These are phyloP conservation scores for Platycheirus albimanus DNA, from an alignment of 2,888 invertebrate species.

Conservation along the genomic window DNA sequence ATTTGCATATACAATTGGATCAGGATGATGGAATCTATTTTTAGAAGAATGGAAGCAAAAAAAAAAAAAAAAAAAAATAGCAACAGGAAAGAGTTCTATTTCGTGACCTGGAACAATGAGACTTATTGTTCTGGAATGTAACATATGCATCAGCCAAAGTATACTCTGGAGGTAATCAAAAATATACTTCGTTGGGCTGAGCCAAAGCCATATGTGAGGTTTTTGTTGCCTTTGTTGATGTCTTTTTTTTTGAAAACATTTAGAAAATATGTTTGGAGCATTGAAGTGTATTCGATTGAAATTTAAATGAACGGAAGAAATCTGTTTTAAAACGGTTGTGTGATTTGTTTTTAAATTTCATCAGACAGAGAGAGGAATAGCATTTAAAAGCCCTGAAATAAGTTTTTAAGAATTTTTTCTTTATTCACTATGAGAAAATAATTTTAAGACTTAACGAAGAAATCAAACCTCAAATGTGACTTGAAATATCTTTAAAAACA, in stretches of 20 bases:
- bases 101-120: constrained; percentile 52
- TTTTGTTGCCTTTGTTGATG: background rate
- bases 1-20: constrained; percentile 19
- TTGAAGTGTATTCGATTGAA: background rate
- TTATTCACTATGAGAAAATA: no score
- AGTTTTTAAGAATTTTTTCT: no score
- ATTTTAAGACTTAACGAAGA: no score
- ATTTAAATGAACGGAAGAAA: background rate
- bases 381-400: no score
- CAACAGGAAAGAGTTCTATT: constrained; percentile 40
- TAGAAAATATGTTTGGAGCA: background rate
- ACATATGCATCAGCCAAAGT: constrained; percentile 23
- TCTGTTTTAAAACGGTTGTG: no score
- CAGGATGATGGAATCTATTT: constrained; percentile 60
- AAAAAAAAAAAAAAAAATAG: constrained; percentile 6
- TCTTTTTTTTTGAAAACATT: background rate
- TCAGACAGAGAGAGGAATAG: no score
- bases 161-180: constrained; percentile 12
- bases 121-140: constrained; percentile 24
- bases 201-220: background rate
- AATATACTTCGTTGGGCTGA: background rate
- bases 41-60: constrained; percentile 33
- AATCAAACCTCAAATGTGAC: no score
- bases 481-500: no score
- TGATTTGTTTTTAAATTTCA: no score